Base-by-base conservation (phyloP, 2,888 invertebrate genomes). In the Drosophila kambysellisi region DNA sequence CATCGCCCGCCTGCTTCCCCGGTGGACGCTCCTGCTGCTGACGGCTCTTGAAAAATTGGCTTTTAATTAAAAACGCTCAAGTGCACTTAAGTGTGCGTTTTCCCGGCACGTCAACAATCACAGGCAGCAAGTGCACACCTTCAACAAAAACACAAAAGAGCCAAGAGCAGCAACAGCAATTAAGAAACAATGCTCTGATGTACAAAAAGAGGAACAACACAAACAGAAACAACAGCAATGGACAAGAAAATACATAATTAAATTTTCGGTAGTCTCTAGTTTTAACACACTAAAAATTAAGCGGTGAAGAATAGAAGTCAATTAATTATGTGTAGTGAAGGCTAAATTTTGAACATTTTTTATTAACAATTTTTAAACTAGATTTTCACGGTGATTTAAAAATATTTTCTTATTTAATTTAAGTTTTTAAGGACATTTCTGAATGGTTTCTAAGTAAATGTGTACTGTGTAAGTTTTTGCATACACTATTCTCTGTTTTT, bases 31-130 rank as follows among this genome's bases (percentile, higher is more conserved):
- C 35, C 75, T 74, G 74, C 58, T 58, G 67, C 68, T 70, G 76
- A 67, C 65, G 80, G 81, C 69, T 63, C 74, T 76, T 87, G 86
- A 78, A 83, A 87, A 88, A 88, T 88, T 83, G 87, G 75, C 76
- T 81, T 88, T 88, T 88, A 88, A 88, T 88, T 88, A 87, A 88
- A 88, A 88, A 88, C 85, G 87, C 85, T 88, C 82, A 88, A 88
- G 86, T 87, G 87, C 88, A 85, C 88, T 88, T 88, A 88, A 88
- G 85, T 88, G 83, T 87, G 79, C 83, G 81, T 79, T 81, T 82
- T 76, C 81, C 85, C 83, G 82, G 66, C 82, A 86, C 87, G 87
- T 88, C 87, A 87, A 79, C 87, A 82, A 81, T 76, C 79, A 69
- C 51, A 57, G 68, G 67, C 74, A 71, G 70, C 72, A 64, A 70